Percentiles rank a stretch among this genome's conserved stretches.
These are phyloP conservation scores for Drosophila subpulchrella DNA, from an alignment of 1,140 invertebrate genomes.

Conservation along the genomic window DNA sequence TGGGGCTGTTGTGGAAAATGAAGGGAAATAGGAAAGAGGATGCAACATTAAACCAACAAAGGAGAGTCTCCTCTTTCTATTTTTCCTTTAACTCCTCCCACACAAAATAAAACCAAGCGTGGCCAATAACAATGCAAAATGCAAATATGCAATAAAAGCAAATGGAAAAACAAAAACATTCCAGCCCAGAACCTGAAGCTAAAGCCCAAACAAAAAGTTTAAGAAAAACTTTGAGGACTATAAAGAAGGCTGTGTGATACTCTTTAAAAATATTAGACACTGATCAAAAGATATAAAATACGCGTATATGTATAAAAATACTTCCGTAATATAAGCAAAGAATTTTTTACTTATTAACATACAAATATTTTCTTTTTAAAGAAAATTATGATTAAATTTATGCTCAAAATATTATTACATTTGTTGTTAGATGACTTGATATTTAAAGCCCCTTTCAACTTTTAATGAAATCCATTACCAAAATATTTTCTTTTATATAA, in stretches of 20 bases:
- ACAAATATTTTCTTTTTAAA: no score
- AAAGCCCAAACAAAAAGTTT: conserved; percentile 15
- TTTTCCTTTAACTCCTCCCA: conserved; percentile 5
- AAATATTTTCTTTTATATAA: not conserved
- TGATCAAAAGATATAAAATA: no score
- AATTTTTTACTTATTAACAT: no score
- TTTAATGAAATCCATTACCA: no score
- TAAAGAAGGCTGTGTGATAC: conserved; percentile 15
- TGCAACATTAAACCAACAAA: conserved; percentile 60
- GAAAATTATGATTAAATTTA: no score
- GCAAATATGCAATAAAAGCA: conserved; percentile 75
- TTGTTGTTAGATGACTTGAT: no score
- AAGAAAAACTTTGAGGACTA: not conserved
- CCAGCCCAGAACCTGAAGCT: conserved; percentile 14
- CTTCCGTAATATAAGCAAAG: no score
- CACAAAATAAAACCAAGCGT: conserved; percentile 17
- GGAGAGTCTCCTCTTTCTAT: conserved; percentile 31
- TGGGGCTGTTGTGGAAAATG: not conserved
- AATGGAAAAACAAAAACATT: conserved; percentile 50
- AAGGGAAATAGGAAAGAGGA: conserved; percentile 25
- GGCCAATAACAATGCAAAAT: conserved; percentile 81
- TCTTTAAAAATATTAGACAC: not conserved
- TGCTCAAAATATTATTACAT: no score
- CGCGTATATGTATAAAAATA: no score
- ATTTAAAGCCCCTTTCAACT: no score